A percentile compares a stretch with the other conserved stretches of the same genome.
Evolutionary conservation across 1,140 invertebrate genomes (phyloP).

Genomic region (Caerostris extrusa): DNA sequence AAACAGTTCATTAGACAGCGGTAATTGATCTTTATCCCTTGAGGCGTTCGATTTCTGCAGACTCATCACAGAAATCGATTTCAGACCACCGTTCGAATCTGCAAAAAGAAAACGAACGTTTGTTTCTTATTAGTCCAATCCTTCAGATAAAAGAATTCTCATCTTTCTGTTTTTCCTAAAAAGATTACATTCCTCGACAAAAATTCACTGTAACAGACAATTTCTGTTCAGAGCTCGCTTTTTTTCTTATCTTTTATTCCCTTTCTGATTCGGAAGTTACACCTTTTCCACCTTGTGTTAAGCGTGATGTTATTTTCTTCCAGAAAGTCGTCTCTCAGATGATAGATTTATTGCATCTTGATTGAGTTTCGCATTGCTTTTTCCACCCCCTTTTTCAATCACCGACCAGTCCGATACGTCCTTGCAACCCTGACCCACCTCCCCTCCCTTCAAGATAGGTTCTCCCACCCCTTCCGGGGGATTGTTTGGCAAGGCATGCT

Average conservation of each 20-base stretch:
- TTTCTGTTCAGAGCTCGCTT: background rate
- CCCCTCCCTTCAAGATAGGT: no score
- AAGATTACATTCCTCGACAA: conserved; percentile 30
- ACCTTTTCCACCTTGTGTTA: no score
- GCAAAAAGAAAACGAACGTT: background rate
- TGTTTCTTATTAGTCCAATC: conserved; percentile 6
- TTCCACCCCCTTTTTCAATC: background rate
- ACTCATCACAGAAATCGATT: conserved; percentile 1
- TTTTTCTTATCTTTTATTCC: background rate
- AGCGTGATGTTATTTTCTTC: no score
- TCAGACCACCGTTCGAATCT: background rate
- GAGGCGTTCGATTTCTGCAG: background rate
- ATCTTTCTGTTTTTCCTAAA: conserved; percentile 10
- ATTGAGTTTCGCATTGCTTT: background rate
- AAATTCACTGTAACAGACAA: background rate
- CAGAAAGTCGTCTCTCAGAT: no score
- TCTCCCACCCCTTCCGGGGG: background rate
- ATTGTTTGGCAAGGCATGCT: no score
- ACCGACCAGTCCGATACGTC: background rate
- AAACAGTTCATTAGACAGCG: conserved; percentile 6
- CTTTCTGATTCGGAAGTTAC: no score
- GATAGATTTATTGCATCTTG: no score
- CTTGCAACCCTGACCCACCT: background rate
- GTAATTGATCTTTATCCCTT: background rate
- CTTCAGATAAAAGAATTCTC: conserved; percentile 33